Conservation (phyloP, 2,797 vertebrate genomes). For the Intellagama lesueurii region DNA sequence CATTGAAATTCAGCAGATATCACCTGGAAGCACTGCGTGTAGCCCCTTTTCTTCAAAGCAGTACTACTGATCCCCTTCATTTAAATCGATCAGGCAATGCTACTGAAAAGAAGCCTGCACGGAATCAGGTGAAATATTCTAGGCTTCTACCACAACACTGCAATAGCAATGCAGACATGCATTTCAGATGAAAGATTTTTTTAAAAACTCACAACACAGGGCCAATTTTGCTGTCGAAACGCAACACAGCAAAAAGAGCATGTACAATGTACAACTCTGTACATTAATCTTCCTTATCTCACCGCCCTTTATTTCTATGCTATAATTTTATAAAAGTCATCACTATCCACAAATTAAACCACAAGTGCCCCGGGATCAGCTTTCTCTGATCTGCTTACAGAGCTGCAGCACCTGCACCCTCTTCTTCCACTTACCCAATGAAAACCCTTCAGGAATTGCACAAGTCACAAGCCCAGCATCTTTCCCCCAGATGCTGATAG, state of each 20-base stretch:
- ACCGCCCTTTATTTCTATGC: not conserved
- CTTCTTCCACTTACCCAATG: not conserved
- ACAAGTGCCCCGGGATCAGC: not conserved
- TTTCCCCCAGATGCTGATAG: not conserved
- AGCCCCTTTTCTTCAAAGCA: not conserved
- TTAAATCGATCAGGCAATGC: not conserved
- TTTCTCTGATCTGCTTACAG: not conserved
- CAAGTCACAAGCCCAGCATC: not conserved
- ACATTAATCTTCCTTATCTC: not conserved
- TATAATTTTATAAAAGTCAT: not conserved
- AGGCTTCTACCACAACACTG: not conserved
- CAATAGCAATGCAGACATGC: not conserved
- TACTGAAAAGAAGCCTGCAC: too few species aligned
- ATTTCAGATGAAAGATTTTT: too few species aligned
- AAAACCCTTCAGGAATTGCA: too few species aligned
- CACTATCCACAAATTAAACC: not conserved
- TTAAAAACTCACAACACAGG: too few species aligned
- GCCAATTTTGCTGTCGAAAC: too few species aligned
- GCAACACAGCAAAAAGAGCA: not conserved
- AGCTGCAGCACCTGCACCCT: too few species aligned
- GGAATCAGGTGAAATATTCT: not conserved
- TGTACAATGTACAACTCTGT: not conserved
- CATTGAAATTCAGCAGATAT: not conserved
- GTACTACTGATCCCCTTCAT: too few species aligned
- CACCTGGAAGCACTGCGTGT: not conserved